Conservation (phyloP, 1,140 invertebrate genomes). For the Zaprionus vittiger region DNA sequence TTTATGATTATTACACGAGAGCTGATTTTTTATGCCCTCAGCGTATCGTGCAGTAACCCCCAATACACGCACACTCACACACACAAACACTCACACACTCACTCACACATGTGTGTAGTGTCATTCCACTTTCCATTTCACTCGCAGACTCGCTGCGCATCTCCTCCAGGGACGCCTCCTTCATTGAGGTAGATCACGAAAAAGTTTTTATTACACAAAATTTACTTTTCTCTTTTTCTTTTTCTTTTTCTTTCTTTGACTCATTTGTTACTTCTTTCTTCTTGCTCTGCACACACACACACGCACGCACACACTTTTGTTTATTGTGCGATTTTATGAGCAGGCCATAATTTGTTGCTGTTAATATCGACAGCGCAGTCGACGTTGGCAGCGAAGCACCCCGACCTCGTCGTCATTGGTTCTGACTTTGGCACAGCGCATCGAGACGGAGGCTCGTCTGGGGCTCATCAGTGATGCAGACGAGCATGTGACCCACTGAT, state of each 20-base stretch:
- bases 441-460: constrained; percentile 31
- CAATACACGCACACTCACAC: constrained; percentile 30
- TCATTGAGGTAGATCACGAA: constrained; percentile 79
- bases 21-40: constrained; percentile 77
- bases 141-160: constrained; percentile 23
- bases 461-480: constrained; percentile 81
- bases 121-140: constrained; percentile 70
- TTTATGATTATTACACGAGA: constrained; percentile 83
- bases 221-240: constrained; percentile 42
- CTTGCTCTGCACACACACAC: neutral
- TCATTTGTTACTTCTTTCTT: constrained; percentile 67
- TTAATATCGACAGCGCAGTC: constrained; percentile 68
- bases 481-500: constrained; percentile 82
- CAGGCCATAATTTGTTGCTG: constrained; percentile 79
- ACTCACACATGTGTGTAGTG: constrained; percentile 10
- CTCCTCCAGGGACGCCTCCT: constrained; percentile 48
- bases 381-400: constrained; percentile 25
- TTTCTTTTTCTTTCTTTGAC: constrained; percentile 30
- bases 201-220: constrained; percentile 79
- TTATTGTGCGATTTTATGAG: constrained; percentile 81
- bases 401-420: constrained; percentile 8
- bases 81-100: neutral
- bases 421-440: constrained; percentile 19
- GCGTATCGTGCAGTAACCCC: constrained; percentile 54
- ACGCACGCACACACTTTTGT: constrained; percentile 55